These are phyloP conservation scores for Erebia palarica DNA, from an alignment of 2,888 invertebrate genomes.

Conservation along the genomic window DNA sequence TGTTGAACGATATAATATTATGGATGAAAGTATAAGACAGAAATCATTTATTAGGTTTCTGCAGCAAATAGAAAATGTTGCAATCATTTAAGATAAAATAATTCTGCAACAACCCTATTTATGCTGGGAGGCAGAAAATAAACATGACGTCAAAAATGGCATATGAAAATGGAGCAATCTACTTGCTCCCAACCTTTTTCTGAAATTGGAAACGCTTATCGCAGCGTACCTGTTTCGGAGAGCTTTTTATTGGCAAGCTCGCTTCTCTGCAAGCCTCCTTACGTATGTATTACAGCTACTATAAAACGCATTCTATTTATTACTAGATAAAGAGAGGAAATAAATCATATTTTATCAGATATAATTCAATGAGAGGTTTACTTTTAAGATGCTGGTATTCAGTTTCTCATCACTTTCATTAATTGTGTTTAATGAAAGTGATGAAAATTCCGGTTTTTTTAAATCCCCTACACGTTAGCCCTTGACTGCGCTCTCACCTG, in stretches of 20 bases:
- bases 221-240: conserved; percentile 15
- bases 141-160: conserved; percentile 19
- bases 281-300: neutral
- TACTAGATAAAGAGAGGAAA: too few relatives aligned
- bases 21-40: neutral
- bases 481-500: too few relatives aligned
- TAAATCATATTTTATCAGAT: too few relatives aligned
- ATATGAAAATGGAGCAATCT: conserved; percentile 23
- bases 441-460: too few relatives aligned
- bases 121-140: neutral
- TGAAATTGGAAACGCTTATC: conserved; percentile 25
- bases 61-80: neutral
- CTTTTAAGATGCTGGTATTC: too few relatives aligned
- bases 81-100: neutral
- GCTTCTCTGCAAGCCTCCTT: neutral
- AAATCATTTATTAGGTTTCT: neutral
- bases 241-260: neutral
- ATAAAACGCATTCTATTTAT: neutral
- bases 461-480: too few relatives aligned
- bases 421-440: too few relatives aligned
- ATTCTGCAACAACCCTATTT: neutral
- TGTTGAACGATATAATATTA: too few relatives aligned
- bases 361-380: too few relatives aligned
- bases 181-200: conserved; percentile 11
- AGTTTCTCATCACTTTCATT: too few relatives aligned